A percentile compares a stretch with the other conserved stretches of the same genome.
Evolutionary conservation across 2,113 vertebrate genomes (phyloP).

Genomic region (Hassar affinis): DNA sequence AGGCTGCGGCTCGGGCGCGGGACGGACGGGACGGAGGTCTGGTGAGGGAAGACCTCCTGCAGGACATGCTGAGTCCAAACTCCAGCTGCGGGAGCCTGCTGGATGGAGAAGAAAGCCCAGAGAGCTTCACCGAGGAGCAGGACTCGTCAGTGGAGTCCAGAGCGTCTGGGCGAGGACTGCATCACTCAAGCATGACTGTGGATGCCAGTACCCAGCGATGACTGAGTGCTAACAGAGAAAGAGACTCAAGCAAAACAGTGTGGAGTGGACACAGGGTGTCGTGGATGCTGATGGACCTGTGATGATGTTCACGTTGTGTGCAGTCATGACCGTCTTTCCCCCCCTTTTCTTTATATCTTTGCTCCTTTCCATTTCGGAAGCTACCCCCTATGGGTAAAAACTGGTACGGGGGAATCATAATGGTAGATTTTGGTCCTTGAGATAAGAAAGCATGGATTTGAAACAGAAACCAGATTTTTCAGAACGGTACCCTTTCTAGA

Average conservation of each 20-base stretch:
- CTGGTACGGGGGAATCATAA: constrained; percentile 42
- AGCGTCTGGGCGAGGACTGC: constrained; percentile 67
- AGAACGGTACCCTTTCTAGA: constrained; percentile 75
- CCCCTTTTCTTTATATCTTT: constrained; percentile 28
- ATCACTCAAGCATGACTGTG: constrained; percentile 74
- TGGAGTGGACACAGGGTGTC: constrained; percentile 1
- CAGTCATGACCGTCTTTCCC: constrained; percentile 33
- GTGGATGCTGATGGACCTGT: constrained; percentile 26
- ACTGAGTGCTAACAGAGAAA: constrained; percentile 55
- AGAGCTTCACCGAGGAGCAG: constrained; percentile 82
- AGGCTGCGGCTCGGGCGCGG: constrained; percentile 70
- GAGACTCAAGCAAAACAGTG: background rate
- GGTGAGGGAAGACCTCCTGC: constrained; percentile 80
- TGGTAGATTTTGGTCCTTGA: constrained; percentile 37
- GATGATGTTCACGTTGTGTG: constrained; percentile 45
- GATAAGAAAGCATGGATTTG: constrained; percentile 25
- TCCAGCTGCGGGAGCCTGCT: constrained; percentile 85
- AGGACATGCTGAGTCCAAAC: constrained; percentile 83
- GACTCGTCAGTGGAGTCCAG: constrained; percentile 72
- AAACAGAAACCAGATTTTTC: constrained; percentile 60
- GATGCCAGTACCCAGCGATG: constrained; percentile 78
- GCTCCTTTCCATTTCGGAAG: constrained; percentile 19
- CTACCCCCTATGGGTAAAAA: constrained; percentile 39
- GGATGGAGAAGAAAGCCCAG: constrained; percentile 82
- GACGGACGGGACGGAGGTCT: constrained; percentile 65